Evolutionary conservation across 2,113 vertebrate species (phyloP).

Genomic region (Monopterus albus): DNA sequence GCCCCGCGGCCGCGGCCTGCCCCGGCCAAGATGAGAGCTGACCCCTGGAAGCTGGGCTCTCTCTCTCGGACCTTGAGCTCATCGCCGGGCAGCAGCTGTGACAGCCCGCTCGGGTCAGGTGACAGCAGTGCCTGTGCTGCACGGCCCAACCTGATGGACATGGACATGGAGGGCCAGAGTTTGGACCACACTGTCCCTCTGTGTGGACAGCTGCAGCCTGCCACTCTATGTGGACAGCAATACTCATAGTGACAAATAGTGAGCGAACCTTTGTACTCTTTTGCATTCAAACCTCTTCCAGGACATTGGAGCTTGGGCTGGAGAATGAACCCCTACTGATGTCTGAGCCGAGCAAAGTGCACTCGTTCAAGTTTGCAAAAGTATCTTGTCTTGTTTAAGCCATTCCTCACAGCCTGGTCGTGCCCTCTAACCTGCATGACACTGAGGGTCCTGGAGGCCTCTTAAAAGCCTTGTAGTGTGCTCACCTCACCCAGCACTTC

Average conservation of each 20-base stretch:
- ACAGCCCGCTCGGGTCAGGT: slow-evolving; percentile 81
- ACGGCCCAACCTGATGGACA: slow-evolving; percentile 87
- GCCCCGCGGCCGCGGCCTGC: slow-evolving; percentile 88
- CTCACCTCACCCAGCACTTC: slow-evolving; percentile 25
- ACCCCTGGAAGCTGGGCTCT: slow-evolving; percentile 89
- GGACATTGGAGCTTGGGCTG: slow-evolving; percentile 10
- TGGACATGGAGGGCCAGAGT: slow-evolving; percentile 91
- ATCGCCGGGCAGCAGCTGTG: slow-evolving; percentile 86
- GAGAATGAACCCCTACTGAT: slow-evolving; percentile 36
- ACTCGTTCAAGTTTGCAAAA: slow-evolving; percentile 46
- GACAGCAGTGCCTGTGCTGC: slow-evolving; percentile 73
- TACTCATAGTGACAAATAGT: slow-evolving; percentile 55
- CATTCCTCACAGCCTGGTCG: slow-evolving; percentile 19
- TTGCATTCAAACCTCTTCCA: slow-evolving; percentile 9
- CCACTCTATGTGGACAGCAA: slow-evolving; percentile 74
- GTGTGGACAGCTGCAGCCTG: slow-evolving; percentile 75
- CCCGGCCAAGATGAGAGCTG: slow-evolving; percentile 80
- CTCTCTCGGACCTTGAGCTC: slow-evolving; percentile 84
- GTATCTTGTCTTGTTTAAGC: slow-evolving; percentile 43
- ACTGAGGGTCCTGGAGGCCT: slow-evolving; percentile 40
- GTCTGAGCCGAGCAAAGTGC: slow-evolving; percentile 65
- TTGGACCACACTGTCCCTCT: slow-evolving; percentile 87
- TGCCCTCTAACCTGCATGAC: slow-evolving; percentile 39
- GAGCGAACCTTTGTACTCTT: neutral
- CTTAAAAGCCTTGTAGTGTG: slow-evolving; percentile 55